Evolutionary conservation across 2,888 invertebrate genomes (phyloP), one percentile per base, ranked within the genome.

Genomic region (Coremacera marginata): DNA sequence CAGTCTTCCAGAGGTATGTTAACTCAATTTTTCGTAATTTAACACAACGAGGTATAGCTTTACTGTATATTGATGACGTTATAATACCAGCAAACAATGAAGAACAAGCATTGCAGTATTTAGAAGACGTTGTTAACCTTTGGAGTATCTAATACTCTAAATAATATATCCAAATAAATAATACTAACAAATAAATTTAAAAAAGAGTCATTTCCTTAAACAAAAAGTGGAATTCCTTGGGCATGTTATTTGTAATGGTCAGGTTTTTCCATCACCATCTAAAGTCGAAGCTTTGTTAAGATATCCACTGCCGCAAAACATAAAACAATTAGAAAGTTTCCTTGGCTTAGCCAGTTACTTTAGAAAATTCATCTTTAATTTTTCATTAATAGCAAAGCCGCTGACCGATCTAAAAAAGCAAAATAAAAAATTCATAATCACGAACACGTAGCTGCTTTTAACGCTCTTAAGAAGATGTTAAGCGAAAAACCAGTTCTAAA

Each of bases 271-370:
- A 11, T 81, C 82, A 9, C 70, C 77, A 11, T 31, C 34, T 9
- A 86, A 86, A 76, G 79, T 80, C 22, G 83, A n/a, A n/a, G n/a
- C 82, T 0, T 81, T 86, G n/a, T n/a, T 73, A 22, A 78, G 80
- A 7, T 86, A 82, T 78, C 82, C 83, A 2, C 57, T 68, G n/a
- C 84, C 84, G 0, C 76, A 68, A 37, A 83, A 79, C 51, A 51
- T 82, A 1, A 83, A 84, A 37, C 76, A 83, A 60, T 57, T 86
- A 0, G 80, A 83, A 31, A 83, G 81, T 75, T 86, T 85, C 57
- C 71, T 31, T 31, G 31, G 31, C 3, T 4, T 31, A 5, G 31
- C 31, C 31, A 31, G 31, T 31, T 31, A 31, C 83, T 11, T 84
- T 84, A 31, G 5, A 31, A 31, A 31, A 31, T 31, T 31, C 5